phyloP scores from a whole-genome alignment of 2,888 invertebrate genomes.

The Drosophila cognata region DNA sequence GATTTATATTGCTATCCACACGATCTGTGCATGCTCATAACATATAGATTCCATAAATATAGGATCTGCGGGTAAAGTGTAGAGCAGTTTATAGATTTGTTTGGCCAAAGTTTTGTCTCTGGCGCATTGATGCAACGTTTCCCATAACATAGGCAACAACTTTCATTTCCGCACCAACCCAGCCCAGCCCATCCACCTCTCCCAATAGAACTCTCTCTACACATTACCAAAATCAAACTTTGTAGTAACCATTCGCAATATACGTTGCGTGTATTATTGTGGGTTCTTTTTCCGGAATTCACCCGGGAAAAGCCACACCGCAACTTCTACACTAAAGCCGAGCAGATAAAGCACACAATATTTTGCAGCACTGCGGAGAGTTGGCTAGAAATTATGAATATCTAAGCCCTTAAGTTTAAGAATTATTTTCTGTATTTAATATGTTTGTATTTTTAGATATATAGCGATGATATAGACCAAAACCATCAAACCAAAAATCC shows the following conservation, averaged over 20 bases:
- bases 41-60: background rate
- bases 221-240: background rate
- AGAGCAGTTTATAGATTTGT: constrained; percentile 47
- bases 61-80: background rate
- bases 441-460: background rate
- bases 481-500: background rate
- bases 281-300: background rate
- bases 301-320: background rate
- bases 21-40: constrained; percentile 12
- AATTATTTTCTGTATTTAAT: no score
- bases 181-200: background rate
- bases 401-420: background rate
- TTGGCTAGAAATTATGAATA: background rate
- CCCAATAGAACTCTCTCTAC: background rate
- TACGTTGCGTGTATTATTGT: constrained; percentile 17
- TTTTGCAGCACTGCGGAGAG: background rate
- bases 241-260: constrained; percentile 5
- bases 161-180: constrained; percentile 32
- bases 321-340: background rate
- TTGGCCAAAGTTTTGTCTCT: constrained; percentile 37
- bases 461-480: background rate
- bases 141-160: constrained; percentile 39
- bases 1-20: constrained; percentile 18
- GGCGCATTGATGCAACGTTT: constrained; percentile 29
- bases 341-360: background rate